Percentiles rank a stretch among this genome's conserved stretches.
Conservation (phyloP, 2,888 invertebrate genomes). For the Tipula helvola region DNA sequence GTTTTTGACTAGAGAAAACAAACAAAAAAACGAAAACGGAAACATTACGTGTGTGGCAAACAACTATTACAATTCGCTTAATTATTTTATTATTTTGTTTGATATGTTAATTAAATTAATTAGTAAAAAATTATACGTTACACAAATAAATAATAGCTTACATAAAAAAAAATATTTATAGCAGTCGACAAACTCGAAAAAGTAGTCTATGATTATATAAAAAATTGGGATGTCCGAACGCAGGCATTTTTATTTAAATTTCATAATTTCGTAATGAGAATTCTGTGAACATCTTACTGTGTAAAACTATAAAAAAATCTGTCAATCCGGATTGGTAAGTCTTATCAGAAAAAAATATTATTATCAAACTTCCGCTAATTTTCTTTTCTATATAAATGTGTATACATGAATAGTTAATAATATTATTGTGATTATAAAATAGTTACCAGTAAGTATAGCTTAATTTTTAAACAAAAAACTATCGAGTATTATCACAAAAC, state of each 20-base stretch:
- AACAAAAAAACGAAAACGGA: not conserved
- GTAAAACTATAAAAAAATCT: not conserved
- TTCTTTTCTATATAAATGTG: not conserved
- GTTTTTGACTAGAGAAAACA: not conserved
- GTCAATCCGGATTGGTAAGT: not conserved
- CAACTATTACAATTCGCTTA: not conserved
- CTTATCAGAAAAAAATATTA: not conserved
- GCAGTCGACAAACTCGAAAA: not conserved
- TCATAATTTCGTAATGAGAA: not conserved
- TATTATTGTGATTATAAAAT: not conserved
- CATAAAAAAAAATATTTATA: not conserved
- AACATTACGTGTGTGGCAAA: not conserved
- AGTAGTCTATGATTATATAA: not conserved
- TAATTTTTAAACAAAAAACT: not conserved
- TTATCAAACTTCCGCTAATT: not conserved
- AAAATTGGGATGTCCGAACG: not conserved
- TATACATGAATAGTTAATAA: not conserved
- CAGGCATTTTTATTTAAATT: not conserved
- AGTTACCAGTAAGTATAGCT: not conserved
- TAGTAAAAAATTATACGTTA: not conserved
- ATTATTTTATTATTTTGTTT: not conserved
- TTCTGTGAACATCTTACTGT: not conserved
- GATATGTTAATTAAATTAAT: not conserved
- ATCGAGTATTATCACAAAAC: conserved; percentile 4
- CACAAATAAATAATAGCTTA: not conserved